A percentile compares a stretch with the other conserved stretches of the same genome.
phyloP scores from a whole-genome alignment of 2,888 invertebrate genomes.

The Gortyna flavago region DNA sequence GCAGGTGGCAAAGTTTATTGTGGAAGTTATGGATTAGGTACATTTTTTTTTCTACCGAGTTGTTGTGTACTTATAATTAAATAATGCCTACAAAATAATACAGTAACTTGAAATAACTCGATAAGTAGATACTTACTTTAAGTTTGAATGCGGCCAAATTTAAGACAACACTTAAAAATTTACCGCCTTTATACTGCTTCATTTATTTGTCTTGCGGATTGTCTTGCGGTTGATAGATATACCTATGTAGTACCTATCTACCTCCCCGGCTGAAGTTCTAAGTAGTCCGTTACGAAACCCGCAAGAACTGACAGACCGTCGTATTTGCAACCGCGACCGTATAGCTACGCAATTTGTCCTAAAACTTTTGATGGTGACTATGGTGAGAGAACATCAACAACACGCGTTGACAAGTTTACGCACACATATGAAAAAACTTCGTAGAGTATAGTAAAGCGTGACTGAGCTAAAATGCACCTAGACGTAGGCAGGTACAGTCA shows the following conservation, averaged over 20 bases:
- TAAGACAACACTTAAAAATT: not conserved
- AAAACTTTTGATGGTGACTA: slow-evolving; percentile 48
- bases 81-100: not conserved
- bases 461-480: not conserved
- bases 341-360: slow-evolving; percentile 39
- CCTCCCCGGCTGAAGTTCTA: slow-evolving; percentile 13
- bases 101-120: not conserved
- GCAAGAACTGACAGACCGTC: slow-evolving; percentile 22
- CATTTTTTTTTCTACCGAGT: not conserved
- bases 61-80: no score
- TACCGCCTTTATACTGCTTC: not conserved
- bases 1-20: not conserved
- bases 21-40: not conserved
- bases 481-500: not conserved
- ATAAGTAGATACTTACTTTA: not conserved
- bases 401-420: slow-evolving; percentile 36
- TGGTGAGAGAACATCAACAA: slow-evolving; percentile 46
- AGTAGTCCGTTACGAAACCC: slow-evolving; percentile 25
- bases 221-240: slow-evolving; percentile 4
- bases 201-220: not conserved
- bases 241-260: not conserved
- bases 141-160: not conserved
- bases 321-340: slow-evolving; percentile 40
- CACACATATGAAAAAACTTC: slow-evolving; percentile 54
- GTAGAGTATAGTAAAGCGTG: slow-evolving; percentile 28